phyloP scores from a whole-genome alignment of 2,113 vertebrate species.

The Tupaia tana region DNA sequence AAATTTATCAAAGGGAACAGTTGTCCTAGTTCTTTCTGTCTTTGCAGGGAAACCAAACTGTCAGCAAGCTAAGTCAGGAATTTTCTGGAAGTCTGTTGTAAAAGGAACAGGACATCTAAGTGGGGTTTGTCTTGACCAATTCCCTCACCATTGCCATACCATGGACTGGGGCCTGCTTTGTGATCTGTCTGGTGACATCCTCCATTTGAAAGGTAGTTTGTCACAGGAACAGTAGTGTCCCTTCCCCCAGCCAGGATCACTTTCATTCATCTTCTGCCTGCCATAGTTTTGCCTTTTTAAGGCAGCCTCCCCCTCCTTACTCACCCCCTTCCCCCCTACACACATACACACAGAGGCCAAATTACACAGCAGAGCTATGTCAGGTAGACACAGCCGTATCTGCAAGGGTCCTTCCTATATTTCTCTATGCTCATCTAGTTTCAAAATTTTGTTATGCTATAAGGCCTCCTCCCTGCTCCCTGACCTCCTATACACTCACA shows the following conservation, averaged over 20 bases:
- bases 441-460: neutral
- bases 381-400: neutral
- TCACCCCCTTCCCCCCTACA: neutral
- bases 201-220: neutral
- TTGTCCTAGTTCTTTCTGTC: neutral
- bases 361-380: neutral
- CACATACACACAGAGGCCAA: neutral
- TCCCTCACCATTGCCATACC: no score
- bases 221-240: neutral
- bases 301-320: neutral
- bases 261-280: neutral
- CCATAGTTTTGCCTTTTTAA: neutral
- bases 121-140: no score
- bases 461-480: neutral
- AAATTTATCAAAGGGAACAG: neutral
- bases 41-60: conserved; percentile 30
- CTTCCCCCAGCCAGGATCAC: no score
- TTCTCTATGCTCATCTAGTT: neutral
- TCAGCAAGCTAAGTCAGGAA: neutral
- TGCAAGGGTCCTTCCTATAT: neutral
- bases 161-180: neutral
- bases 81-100: neutral
- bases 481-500: neutral
- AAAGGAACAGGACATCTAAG: neutral
- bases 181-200: neutral